Base-by-base conservation (phyloP, 2,888 invertebrate genomes). In the Salticus scenicus region DNA sequence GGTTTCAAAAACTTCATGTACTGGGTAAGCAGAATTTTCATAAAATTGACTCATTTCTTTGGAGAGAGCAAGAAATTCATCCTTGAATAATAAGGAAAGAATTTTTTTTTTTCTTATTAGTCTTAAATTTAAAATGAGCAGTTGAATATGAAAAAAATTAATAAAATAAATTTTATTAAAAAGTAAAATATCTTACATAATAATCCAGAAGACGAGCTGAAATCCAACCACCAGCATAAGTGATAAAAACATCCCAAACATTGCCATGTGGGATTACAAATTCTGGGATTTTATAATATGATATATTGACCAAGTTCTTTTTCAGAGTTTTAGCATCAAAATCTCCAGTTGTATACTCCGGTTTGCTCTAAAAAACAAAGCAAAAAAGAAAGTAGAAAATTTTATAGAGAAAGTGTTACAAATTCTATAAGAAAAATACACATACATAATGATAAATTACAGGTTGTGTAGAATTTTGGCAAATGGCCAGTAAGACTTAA, bases 191-290 rank as follows among this genome's bases (percentile, higher is more conserved):
- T 82, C 82, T 82, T 66, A 82, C 87, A 70, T 74, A 51, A 76
- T 75, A 42, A 63, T 94, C 94, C 87, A 94, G 93, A 8, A 95
- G 92, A 78, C 94, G 92, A 0, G 93, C 93, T 94, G 94, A 95
- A 75, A 95, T 92, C 89, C 94, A 94, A 0, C 93, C 92, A 0
- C 94, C 92, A 7, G 94, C 94, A 47, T 93, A 92, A 0, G 94
- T 94, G 94, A 83, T 92, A 88, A 92, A 93, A 7, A 94, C 93
- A 89, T 93, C 93, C 94, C 93, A 94, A 88, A 90, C 92, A 79
- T 92, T 91, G 0, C 92, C 91, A 51, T 92, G 91, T 0, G 93
- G 88, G 0, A 91, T 90, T 5, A 86, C 66, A 41, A 83, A 66
- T 57, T 51, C 51, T 30, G 76, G 76, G 67, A 83, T 64, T 24